Evolutionary conservation across 2,888 invertebrate genomes (phyloP).

Genomic region (Ochropleura leucogaster): DNA sequence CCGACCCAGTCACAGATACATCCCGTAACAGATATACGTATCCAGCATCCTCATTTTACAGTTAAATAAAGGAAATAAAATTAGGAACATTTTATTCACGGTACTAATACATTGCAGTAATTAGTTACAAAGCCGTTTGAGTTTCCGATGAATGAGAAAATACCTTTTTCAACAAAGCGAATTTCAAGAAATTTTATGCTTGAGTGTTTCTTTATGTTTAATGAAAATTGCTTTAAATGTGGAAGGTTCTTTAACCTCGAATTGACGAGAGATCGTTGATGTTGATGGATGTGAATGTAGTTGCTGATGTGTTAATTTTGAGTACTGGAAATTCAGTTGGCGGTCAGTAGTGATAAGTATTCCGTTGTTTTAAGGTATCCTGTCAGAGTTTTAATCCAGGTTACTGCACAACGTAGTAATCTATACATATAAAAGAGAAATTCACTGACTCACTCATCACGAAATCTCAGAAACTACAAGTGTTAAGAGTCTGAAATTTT

Average conservation of each 20-base stretch:
- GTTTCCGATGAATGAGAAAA: conserved; percentile 48
- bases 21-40: conserved; percentile 14
- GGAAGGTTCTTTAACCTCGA: conserved; percentile 7
- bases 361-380: not conserved
- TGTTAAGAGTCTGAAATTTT: too few species aligned
- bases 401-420: too few species aligned
- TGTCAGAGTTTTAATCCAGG: too few species aligned
- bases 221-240: conserved; percentile 43
- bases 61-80: conserved; percentile 42
- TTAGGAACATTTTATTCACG: conserved; percentile 37
- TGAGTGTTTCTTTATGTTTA: conserved; percentile 39
- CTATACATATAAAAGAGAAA: too few species aligned
- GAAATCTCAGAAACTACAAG: too few species aligned
- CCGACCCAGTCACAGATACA: not conserved
- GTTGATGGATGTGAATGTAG: not conserved
- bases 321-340: not conserved
- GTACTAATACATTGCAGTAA: conserved; percentile 53
- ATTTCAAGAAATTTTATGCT: conserved; percentile 48
- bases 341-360: not conserved
- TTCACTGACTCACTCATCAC: too few species aligned
- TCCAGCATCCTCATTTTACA: not conserved
- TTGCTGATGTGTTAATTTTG: not conserved
- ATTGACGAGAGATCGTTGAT: not conserved
- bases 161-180: conserved; percentile 55
- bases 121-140: conserved; percentile 56